Conservation (phyloP, 2,113 vertebrate species). For the Pseudorectes ferrugineus region DNA sequence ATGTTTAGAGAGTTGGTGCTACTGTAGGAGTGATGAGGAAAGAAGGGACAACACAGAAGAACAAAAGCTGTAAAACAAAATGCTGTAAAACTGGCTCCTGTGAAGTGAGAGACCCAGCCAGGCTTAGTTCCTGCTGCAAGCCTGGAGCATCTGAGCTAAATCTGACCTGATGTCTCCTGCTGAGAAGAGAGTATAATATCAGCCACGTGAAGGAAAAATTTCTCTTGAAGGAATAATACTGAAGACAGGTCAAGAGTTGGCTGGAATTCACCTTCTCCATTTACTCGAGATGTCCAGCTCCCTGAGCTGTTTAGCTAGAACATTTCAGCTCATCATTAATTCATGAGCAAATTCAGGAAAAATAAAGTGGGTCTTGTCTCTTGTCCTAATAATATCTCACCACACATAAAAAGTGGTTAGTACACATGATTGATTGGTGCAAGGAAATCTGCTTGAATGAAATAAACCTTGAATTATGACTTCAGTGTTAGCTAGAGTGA, state of each 20-base stretch:
- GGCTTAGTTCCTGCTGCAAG: neutral
- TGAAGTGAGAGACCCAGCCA: neutral
- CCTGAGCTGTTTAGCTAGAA: neutral
- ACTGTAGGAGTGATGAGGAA: neutral
- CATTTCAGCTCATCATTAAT: conserved; percentile 20
- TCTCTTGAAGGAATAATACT: neutral
- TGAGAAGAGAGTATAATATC: neutral
- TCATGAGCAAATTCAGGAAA: neutral
- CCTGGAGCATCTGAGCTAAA: neutral
- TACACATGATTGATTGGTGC: neutral
- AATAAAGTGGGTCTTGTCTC: neutral
- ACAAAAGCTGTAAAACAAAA: neutral
- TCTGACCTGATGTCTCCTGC: neutral
- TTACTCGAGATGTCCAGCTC: neutral
- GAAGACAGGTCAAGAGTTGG: neutral
- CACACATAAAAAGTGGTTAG: neutral
- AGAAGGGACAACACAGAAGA: neutral
- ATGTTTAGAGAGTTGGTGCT: neutral
- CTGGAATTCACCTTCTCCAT: conserved; percentile 32
- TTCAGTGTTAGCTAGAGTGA: neutral
- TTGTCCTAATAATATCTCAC: neutral
- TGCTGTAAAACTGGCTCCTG: neutral
- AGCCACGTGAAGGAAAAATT: neutral
- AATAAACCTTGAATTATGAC: neutral
- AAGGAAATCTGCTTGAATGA: neutral